These are phyloP conservation scores for Coenonympha arcania DNA, from an alignment of 2,888 invertebrate species.

Conservation along the genomic window DNA sequence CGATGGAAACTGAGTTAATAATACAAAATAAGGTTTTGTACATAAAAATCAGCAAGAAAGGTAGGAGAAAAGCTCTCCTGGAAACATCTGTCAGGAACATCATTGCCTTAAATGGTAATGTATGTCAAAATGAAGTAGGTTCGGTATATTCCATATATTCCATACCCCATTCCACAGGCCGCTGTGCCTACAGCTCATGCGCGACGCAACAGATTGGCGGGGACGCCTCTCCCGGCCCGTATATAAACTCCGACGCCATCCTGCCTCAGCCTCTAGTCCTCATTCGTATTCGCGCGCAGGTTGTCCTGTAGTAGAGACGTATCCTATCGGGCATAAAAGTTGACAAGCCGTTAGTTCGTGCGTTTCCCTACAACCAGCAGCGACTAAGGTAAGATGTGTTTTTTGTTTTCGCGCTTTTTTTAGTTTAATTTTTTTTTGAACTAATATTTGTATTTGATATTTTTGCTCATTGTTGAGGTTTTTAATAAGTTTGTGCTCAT, in stretches of 20 bases:
- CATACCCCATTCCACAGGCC: constrained; percentile 24
- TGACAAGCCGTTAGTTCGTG: constrained; percentile 31
- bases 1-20: too few relatives aligned
- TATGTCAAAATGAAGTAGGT: background rate
- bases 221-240: constrained; percentile 30
- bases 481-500: too few relatives aligned
- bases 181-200: constrained; percentile 44
- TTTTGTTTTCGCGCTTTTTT: background rate
- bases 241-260: constrained; percentile 26
- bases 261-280: constrained; percentile 25
- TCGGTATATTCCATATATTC: constrained; percentile 19
- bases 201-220: constrained; percentile 52
- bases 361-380: too few relatives aligned
- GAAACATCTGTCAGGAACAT: background rate
- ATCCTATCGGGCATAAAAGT: constrained; percentile 31
- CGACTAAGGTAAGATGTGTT: constrained; percentile 19
- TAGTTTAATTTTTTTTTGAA: background rate
- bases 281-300: constrained; percentile 38
- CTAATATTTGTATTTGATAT: too few relatives aligned
- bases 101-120: background rate
- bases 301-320: constrained; percentile 36
- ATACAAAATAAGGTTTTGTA: too few relatives aligned
- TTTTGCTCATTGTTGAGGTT: too few relatives aligned
- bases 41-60: too few relatives aligned
- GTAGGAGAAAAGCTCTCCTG: background rate